Percentiles rank a stretch among this genome's conserved stretches.
Evolutionary conservation across 2,113 vertebrate species (phyloP).

Genomic region (Dissostichus mawsoni): DNA sequence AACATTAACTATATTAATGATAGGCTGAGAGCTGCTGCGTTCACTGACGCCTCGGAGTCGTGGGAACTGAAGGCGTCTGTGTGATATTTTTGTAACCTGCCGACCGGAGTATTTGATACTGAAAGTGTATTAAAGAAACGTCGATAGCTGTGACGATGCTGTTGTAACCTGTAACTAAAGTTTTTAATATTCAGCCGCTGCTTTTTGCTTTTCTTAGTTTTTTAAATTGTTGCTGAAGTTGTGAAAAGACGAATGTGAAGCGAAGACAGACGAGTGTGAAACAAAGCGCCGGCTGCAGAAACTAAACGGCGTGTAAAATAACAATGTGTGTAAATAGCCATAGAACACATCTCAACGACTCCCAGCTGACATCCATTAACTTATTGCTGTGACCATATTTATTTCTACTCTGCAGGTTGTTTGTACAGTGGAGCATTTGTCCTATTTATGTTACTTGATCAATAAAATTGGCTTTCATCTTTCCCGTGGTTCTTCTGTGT

Average conservation of each 20-base stretch:
- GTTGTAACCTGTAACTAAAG: conserved; percentile 50
- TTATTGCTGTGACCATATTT: conserved; percentile 76
- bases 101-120: conserved; percentile 74
- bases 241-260: conserved; percentile 45
- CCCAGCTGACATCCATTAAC: conserved; percentile 53
- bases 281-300: neutral
- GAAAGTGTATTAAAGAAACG: conserved; percentile 54
- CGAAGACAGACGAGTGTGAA: conserved; percentile 17
- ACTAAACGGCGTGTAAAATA: conserved; percentile 19
- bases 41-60: neutral
- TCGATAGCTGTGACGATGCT: conserved; percentile 47
- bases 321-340: conserved; percentile 71
- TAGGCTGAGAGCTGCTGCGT: conserved; percentile 30
- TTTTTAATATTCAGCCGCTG: conserved; percentile 56
- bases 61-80: conserved; percentile 1
- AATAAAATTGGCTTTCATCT: conserved; percentile 80
- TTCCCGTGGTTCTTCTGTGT: neutral
- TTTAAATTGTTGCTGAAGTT: conserved; percentile 53
- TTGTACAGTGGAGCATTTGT: conserved; percentile 76
- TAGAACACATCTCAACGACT: conserved; percentile 25
- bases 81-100: conserved; percentile 67
- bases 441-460: conserved; percentile 78
- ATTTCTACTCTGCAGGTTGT: conserved; percentile 66
- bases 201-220: conserved; percentile 60
- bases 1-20: no score